Evolutionary conservation across 2,797 vertebrate species (phyloP), one percentile per base, ranked within the genome.

Genomic region (Masticophis lateralis): DNA sequence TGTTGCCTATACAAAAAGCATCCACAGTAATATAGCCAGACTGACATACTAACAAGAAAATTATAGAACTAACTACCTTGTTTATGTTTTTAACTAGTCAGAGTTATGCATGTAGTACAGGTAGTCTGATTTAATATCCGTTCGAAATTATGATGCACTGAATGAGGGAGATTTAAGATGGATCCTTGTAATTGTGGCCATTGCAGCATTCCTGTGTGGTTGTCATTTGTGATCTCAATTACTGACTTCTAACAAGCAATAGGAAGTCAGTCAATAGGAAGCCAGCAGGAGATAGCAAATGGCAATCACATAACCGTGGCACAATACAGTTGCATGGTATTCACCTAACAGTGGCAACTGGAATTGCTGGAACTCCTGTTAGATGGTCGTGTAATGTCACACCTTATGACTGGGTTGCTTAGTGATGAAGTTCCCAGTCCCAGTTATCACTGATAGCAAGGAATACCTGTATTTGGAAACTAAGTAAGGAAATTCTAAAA

Each of bases 1-100:
- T 93, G 91, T 60, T 56, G 27, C 83, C 63, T 2, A 4, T 14
- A 14, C 92, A 86, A 92, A 25, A 92, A 91, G 92, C 55, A 28
- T 28, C 18, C 55, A 25, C 56, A 43, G 43, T 10, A 60, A 20
- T 79, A 60, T 43, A 66, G 53, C 53, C 47, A 27, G 63, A n/a
- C 27, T 88, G 61, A 0, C 0, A 14, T 95, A 90, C 10, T 92
- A 83, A 16, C 13, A 22, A 28, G 94, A 91, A 61, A 90, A 57
- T 32, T 0, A 0, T 92, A 55, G 93, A 91, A 94, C 74, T 91
- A 86, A 12, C 89, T 89, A 93, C 74, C 37, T 88, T 43, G 32
- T 63, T 61, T 92, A 27, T 91, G 28, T 79, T 66, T 20, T 53
- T 2, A 0, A 91, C 4, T 91, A 60, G 91, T 95, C 92, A 92